Percentiles rank a stretch among this genome's conserved stretches.
phyloP scores from a whole-genome alignment of 2,888 invertebrate species.

The Brachyopa scutellaris region DNA sequence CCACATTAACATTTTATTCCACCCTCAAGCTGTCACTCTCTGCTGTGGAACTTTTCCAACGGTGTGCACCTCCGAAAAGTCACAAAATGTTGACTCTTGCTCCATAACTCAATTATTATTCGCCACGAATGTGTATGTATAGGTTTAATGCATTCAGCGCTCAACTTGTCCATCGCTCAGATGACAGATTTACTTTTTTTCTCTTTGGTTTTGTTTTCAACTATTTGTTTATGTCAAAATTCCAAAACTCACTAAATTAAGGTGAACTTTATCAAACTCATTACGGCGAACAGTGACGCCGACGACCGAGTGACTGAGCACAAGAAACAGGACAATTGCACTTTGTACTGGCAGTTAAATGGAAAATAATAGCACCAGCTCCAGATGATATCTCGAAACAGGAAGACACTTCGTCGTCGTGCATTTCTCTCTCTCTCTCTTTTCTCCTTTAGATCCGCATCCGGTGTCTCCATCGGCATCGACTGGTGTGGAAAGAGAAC shows the following conservation, averaged over 20 bases:
- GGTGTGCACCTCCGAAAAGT: slow-evolving; percentile 11
- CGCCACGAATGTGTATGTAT: background rate
- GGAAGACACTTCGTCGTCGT: slow-evolving; percentile 1
- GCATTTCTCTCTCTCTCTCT: background rate
- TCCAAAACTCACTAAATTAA: slow-evolving; percentile 50
- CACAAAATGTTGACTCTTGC: slow-evolving; percentile 23
- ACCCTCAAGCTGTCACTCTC: slow-evolving; percentile 43
- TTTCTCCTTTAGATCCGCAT: background rate
- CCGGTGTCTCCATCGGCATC: slow-evolving; percentile 15
- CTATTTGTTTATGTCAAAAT: slow-evolving; percentile 54
- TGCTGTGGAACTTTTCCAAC: slow-evolving; percentile 19
- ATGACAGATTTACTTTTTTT: slow-evolving; percentile 41
- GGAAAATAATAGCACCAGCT: slow-evolving; percentile 17
- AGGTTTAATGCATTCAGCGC: background rate
- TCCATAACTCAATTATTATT: slow-evolving; percentile 36
- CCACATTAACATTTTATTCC: slow-evolving; percentile 40
- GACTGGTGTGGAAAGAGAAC: background rate
- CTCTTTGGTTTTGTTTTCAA: slow-evolving; percentile 50
- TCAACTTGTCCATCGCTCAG: slow-evolving; percentile 20
- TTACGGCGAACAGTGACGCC: slow-evolving; percentile 28
- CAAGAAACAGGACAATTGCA: slow-evolving; percentile 34
- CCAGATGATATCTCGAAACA: background rate
- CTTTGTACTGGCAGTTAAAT: slow-evolving; percentile 23
- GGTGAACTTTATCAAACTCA: slow-evolving; percentile 59
- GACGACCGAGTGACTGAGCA: slow-evolving; percentile 3